Evolutionary conservation across 2,797 vertebrate species (phyloP), one percentile per base, ranked within the genome.

Genomic region (Poeciliopsis infans): DNA sequence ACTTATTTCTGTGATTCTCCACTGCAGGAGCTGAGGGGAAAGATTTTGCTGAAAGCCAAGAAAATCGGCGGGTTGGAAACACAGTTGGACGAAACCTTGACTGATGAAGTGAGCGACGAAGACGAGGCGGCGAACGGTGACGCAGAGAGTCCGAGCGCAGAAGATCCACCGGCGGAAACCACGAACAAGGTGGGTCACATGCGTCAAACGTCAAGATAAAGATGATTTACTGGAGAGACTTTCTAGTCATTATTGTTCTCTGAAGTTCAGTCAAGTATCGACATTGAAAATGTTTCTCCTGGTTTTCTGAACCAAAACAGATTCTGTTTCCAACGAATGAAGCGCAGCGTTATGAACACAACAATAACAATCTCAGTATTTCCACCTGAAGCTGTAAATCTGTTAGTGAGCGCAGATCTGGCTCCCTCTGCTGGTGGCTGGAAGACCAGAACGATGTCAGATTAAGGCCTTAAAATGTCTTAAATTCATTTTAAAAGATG

Each of bases 1-100:
- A 25, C 77, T 43, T 18, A 8, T 28, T 47, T 20, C 43, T 15
- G 57, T 23, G 13, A 10, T 3, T 68, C 25, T 73, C 80, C 0
- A 7, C 78, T 33, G 11, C 76, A 99, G 98, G 96, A 97, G 16
- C 95, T 99, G 84, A 96, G 93, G 76, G 94, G 96, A 25, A 99
- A 97, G 88, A 96, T 99, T 79, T 86, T 99, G 80, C 86, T 99
- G 78, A 99, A 99, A 88, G 98, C 97, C 49, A 99, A 98, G 93
- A 98, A 97, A 93, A 96, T 97, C 0, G 94, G 92, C 0, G 86
- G 94, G 0, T 85, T 95, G 16, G 96, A 96, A 76, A 92, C 93
- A 3, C 89, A 57, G 7, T 76, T 92, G 8, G 91, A 95, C 45
- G 94, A 85, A 6, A 90, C 81, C 0, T 86, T 95, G 0, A 92